phyloP scores from a whole-genome alignment of 2,113 vertebrate genomes.

The Neolamprologus fasciatus region DNA sequence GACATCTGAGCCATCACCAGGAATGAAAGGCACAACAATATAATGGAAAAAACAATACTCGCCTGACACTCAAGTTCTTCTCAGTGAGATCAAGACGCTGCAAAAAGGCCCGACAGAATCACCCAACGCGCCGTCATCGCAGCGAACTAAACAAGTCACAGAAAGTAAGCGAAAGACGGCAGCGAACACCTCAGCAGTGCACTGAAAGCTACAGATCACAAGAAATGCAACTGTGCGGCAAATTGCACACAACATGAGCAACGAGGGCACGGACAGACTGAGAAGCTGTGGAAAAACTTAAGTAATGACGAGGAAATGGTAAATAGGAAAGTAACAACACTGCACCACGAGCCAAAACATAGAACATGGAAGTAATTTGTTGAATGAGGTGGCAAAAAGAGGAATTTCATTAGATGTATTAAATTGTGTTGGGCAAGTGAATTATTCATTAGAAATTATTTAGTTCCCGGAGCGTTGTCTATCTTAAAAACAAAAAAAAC shows the following conservation, averaged over 20 bases:
- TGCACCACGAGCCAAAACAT: neutral
- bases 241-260: neutral
- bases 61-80: neutral
- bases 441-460: neutral
- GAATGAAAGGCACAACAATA: neutral
- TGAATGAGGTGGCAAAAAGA: neutral
- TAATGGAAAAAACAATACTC: neutral
- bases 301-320: neutral
- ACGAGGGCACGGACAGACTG: neutral
- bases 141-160: neutral
- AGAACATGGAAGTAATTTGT: neutral
- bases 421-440: neutral
- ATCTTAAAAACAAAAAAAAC: neutral
- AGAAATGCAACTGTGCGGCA: neutral
- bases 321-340: neutral
- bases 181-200: neutral
- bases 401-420: rapidly evolving
- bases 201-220: neutral
- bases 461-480: rapidly evolving
- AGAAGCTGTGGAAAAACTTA: neutral
- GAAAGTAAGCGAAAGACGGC: neutral
- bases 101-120: neutral
- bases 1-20: neutral
- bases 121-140: rapidly evolving
- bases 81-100: neutral